These are phyloP conservation scores for Rhogogaster chlorosoma DNA, from an alignment of 2,888 invertebrate genomes.

Conservation along the genomic window DNA sequence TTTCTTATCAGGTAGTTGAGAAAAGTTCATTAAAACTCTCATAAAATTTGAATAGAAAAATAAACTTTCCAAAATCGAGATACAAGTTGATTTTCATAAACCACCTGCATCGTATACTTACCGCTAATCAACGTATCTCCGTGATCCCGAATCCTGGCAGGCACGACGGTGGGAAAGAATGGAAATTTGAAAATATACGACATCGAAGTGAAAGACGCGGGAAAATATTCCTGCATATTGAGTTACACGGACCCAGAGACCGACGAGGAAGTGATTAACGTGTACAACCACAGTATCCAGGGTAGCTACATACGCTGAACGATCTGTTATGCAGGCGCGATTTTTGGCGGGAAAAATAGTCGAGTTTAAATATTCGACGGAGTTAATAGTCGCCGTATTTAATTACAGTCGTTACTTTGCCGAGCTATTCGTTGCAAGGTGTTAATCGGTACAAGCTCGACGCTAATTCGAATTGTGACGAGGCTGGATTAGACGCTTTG, in stretches of 20 bases:
- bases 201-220: constrained; percentile 66
- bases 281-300: constrained; percentile 65
- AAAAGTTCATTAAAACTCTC: not conserved
- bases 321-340: not conserved
- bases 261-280: constrained; percentile 65
- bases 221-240: constrained; percentile 68
- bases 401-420: constrained; percentile 66
- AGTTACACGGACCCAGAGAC: constrained; percentile 68
- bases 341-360: not conserved
- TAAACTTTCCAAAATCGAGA: too few relatives aligned
- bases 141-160: constrained; percentile 53
- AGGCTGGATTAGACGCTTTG: constrained; percentile 64
- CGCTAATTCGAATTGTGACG: constrained; percentile 61
- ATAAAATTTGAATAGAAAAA: not conserved
- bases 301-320: constrained; percentile 55
- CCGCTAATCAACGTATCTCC: not conserved
- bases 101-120: not conserved
- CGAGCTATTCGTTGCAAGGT: constrained; percentile 67
- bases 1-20: constrained; percentile 64
- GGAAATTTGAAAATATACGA: constrained; percentile 67
- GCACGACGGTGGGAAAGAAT: constrained; percentile 63
- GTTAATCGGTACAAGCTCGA: constrained; percentile 66
- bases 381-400: not conserved
- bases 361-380: not conserved
- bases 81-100: not conserved